These are phyloP conservation scores for Cromileptes altivelis DNA, from an alignment of 2,113 vertebrate species.

Conservation along the genomic window DNA sequence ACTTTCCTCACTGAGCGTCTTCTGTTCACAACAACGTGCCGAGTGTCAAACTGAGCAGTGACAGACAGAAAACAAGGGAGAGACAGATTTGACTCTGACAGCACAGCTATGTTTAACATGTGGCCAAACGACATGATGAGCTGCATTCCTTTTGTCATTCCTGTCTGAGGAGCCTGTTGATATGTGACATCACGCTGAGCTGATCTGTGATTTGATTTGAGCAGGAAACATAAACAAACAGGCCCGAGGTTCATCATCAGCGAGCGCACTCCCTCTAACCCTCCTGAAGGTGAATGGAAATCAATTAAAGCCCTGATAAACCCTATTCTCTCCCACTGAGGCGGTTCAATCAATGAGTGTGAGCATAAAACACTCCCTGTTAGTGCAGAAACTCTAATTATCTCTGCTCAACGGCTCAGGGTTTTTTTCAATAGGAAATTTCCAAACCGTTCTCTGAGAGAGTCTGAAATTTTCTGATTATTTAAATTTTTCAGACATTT, in stretches of 20 bases:
- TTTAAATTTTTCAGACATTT: too few relatives aligned
- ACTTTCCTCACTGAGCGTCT: conserved; percentile 12
- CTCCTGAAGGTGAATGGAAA: conserved; percentile 26
- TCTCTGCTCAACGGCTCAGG: neutral
- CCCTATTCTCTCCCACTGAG: neutral
- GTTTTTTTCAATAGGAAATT: neutral
- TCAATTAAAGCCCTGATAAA: conserved; percentile 38
- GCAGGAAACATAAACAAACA: neutral
- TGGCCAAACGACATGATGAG: conserved; percentile 12
- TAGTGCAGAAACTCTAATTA: conserved; percentile 6
- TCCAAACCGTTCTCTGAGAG: neutral
- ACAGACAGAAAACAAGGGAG: conserved; percentile 6
- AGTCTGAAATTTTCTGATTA: neutral
- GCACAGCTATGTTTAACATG: conserved; percentile 53
- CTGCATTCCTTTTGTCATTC: conserved; percentile 52
- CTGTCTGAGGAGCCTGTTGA: neutral
- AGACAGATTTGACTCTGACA: neutral
- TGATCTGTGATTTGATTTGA: conserved; percentile 2
- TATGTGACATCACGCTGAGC: neutral
- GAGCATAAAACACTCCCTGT: conserved; percentile 9
- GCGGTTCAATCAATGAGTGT: conserved; percentile 1
- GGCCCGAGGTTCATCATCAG: neutral
- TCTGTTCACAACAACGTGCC: neutral
- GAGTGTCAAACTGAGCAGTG: neutral
- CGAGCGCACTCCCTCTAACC: neutral